Percentiles rank a stretch among this genome's conserved stretches.
phyloP scores from a whole-genome alignment of 1,140 invertebrate genomes.

The Leptoteleia sp. region DNA sequence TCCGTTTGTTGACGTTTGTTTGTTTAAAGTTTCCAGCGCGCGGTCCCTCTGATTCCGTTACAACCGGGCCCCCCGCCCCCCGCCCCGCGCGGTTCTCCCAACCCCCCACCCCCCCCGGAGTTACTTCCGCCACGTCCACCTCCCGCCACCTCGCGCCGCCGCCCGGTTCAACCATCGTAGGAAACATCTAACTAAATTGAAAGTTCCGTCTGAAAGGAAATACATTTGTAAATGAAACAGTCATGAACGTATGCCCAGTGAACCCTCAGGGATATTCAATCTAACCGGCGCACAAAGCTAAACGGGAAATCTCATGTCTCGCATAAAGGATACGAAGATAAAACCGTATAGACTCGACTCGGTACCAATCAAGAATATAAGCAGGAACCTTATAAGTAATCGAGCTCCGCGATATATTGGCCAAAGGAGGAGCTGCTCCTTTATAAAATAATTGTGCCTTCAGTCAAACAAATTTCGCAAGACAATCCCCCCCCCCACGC shows the following conservation, averaged over 20 bases:
- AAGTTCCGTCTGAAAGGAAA: conserved; percentile 79
- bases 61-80: conserved; percentile 41
- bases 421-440: conserved; percentile 33
- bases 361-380: conserved; percentile 64
- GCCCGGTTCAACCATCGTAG: conserved; percentile 62
- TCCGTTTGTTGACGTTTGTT: too few relatives aligned
- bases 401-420: conserved; percentile 45
- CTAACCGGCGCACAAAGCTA: conserved; percentile 66
- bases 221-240: conserved; percentile 80
- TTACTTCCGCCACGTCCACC: conserved; percentile 19
- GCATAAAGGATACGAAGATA: conserved; percentile 67
- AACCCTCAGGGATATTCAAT: conserved; percentile 70
- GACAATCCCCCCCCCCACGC: conserved; percentile 38
- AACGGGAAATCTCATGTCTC: conserved; percentile 66
- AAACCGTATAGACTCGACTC: conserved; percentile 52
- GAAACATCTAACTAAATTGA: conserved; percentile 77
- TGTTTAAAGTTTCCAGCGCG: too few relatives aligned
- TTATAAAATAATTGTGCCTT: conserved; percentile 50
- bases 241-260: conserved; percentile 69
- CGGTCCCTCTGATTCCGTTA: conserved; percentile 55
- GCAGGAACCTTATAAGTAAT: conserved; percentile 58
- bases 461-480: conserved; percentile 46
- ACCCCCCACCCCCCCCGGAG: neutral
- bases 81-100: too few relatives aligned
- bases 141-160: conserved; percentile 8